Evolutionary conservation across 2,888 invertebrate species (phyloP), one percentile per base, ranked within the genome.

Genomic region (Sarcophaga variegata): DNA sequence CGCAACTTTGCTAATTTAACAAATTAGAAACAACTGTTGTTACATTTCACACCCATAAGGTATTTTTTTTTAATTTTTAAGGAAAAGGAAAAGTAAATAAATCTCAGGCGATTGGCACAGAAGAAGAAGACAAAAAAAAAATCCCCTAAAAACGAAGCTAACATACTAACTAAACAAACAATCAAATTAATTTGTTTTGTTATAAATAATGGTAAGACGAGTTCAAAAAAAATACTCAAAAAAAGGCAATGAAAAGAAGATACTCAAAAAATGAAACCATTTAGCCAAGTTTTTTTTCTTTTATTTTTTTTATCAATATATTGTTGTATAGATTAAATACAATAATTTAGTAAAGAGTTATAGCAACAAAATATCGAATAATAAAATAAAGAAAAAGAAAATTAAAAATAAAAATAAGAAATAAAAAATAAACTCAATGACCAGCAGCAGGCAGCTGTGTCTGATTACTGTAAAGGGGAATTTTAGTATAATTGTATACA

Each of bases 91-190:
- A 37, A 37, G 37, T 20, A 60, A 64, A 59, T 70, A 47, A 75
- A 49, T 66, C 37, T 22, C 25, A 45, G 27, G 4, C 63, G n/a
- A 20, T 70, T 76, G 25, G 20, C 66, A n/a, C 37, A 2, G 2
- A 37, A 37, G 37, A 37, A 37, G 37, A 37, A 37, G 71, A 81
- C 77, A 3, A 49, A 49, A 49, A 49, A 49, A 49, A 82, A 82
- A 82, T 82, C 82, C 82, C 82, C 82, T 71, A 25, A 8, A 17
- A 47, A 60, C 25, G 59, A 70, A 74, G 22, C 11, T 6, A 63
- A 82, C 2, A 81, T 66, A 72, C 25, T 64, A 74, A 62, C 67
- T 81, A 74, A 81, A 74, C 20, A 74, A 75, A 64, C 49, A 49
- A 67, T 67, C 27, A 67, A 77, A 77, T 22, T 59, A 59, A 67